Conservation (phyloP, 2,797 vertebrate species). For the Falco columbarius region DNA sequence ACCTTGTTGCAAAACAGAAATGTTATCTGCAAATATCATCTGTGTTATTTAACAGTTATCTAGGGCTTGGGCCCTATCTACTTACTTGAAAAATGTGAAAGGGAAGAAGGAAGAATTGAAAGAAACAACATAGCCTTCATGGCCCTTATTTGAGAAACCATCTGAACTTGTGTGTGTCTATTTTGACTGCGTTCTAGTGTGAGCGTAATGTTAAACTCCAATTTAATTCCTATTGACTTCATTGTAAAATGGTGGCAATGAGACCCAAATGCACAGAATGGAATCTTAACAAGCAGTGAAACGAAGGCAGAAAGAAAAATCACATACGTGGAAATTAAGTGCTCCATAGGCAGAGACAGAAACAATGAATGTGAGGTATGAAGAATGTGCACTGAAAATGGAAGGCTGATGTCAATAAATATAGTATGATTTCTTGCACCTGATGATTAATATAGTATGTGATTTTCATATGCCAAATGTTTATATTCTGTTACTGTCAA, state of each 20-base stretch:
- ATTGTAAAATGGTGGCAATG: not conserved
- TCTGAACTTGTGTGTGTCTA: not conserved
- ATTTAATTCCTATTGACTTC: not conserved
- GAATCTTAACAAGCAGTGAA: not conserved
- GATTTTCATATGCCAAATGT: not conserved
- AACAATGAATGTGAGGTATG: not conserved
- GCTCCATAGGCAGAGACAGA: not conserved
- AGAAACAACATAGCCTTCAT: not conserved
- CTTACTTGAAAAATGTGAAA: not conserved
- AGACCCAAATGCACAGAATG: not conserved
- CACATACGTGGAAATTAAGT: not conserved
- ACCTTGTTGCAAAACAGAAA: not conserved
- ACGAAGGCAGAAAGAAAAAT: not conserved
- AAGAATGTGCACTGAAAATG: not conserved
- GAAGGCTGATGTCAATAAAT: not conserved
- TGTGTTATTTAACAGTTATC: not conserved
- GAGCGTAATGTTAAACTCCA: not conserved
- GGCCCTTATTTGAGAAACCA: not conserved
- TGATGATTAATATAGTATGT: not conserved
- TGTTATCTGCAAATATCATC: fast-evolving
- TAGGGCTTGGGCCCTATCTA: not conserved
- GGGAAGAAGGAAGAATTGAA: not conserved
- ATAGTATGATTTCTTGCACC: not conserved
- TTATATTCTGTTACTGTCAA: not conserved
- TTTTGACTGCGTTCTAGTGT: not conserved